Base-by-base conservation (phyloP, 2,888 invertebrate genomes). In the Archaeoteleia sp. region DNA sequence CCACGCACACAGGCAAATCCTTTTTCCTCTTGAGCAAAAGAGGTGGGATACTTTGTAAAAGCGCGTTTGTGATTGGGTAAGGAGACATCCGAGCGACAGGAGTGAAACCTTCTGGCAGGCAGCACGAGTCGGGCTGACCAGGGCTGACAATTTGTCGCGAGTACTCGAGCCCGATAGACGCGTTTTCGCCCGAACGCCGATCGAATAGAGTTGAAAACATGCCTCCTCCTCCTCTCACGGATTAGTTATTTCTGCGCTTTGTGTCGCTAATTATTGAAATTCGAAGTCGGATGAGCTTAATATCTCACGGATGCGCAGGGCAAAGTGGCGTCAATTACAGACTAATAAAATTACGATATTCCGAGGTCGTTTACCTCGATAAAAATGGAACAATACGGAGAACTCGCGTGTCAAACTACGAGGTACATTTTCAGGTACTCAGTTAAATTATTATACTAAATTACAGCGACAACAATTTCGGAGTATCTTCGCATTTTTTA, bases 321-420 rank as follows among this genome's bases (percentile, higher is more conserved):
- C 60, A 54, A 51, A 60, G 61, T 60, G 57, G 35, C 60, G 35
- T 46, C 49, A 67, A 67, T 67, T 67, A 61, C 35, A 32, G 46
- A 43, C 57, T 62, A 67, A 67, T 67, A 35, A 37, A 67, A 67
- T 67, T 48, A 62, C 67, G 57, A 58, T 58, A 67, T 67, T 62
- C 67, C 62, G 62, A 34, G 61, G 53, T 65, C 65, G 57, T 53
- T 46, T 57, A 42, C 43, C 58, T 30, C 51, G 40, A 14, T 67
- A 67, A 67, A 62, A 62, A 67, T 67, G 67, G 67, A 67, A 62
- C 51, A 53, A 58, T 29, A 40, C 39, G 7, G 58, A 27, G 46
- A 34, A 30, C 27, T 30, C 54, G n/a, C 32, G 45, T 14, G 48
- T 54, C 62, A 54, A 40, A 39, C 57, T 14, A 5, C 5, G 3